Evolutionary conservation across 1,140 invertebrate genomes (phyloP), one percentile per base, ranked within the genome.

Genomic region (Oreohelix idahoensis): DNA sequence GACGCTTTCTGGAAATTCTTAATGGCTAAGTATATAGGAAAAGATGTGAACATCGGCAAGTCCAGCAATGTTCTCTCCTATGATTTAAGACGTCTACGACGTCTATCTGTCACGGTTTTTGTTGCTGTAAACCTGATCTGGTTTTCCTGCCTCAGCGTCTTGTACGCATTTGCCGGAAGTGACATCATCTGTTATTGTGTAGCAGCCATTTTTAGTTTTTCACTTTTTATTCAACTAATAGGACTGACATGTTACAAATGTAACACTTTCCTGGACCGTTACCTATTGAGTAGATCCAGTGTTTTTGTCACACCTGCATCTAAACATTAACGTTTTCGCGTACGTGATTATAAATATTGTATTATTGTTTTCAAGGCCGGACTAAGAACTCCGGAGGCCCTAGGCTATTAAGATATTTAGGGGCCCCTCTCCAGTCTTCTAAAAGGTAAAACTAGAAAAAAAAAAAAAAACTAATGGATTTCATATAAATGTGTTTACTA

Each of bases 121-220:
- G 35, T 87, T 17, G 10, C 84, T 32, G 26, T 84, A 8, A 88
- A 88, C 76, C 35, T 79, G 11, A 35, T 83, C 1, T 88, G 87
- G 87, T 80, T 84, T 75, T 32, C n/a, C 4, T 63, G 84, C 29
- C 79, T 86, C 20, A 85, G 79, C 11, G 42, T 70, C 13, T n/a
- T 88, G 29, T 88, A 88, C 69, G 26, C 84, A 29, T 75, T 84
- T 17, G 79, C 82, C 32, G 53, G 83, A 76, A 84, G 66, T 66
- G 83, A 85, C 69, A 79, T 84, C 1, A 83, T 86, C 29, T 84
- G 87, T 51, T 85, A 86, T 51, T 77, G 76, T 53, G 80, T 85
- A 38, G 85, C 84, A 5, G 77, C 79, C 32, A 69, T 87, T 0
- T 88, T 87, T 63, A 85, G 87, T 63, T 85, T 88, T n/a, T 85